Percentiles rank a stretch among this genome's conserved stretches.
Conservation (phyloP, 2,888 invertebrate species). For the Mythimna vitellina region DNA sequence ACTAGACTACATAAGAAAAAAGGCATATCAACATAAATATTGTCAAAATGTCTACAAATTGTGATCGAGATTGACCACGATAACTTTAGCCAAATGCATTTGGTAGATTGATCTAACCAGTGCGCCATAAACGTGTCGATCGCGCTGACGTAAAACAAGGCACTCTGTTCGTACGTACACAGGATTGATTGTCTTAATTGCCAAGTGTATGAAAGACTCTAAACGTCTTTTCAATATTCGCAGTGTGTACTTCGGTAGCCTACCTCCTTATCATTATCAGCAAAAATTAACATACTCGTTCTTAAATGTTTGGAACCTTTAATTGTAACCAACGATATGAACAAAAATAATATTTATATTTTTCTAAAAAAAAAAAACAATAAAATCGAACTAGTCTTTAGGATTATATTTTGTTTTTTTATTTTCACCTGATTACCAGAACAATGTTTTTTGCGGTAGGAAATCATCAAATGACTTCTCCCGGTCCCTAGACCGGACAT, state of each 20-base stretch:
- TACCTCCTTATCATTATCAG: background rate
- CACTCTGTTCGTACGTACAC: background rate
- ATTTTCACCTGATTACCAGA: background rate
- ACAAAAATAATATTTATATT: slow-evolving; percentile 59
- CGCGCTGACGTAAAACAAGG: too few relatives aligned
- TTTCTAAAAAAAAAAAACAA: slow-evolving; percentile 54
- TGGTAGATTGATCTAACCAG: background rate
- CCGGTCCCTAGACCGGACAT: too few relatives aligned
- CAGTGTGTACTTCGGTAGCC: slow-evolving; percentile 1
- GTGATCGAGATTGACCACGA: slow-evolving; percentile 16
- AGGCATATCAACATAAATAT: too few relatives aligned
- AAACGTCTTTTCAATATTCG: background rate
- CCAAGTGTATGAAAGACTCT: background rate
- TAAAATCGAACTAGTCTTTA: slow-evolving; percentile 67
- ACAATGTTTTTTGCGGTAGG: too few relatives aligned
- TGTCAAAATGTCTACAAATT: background rate
- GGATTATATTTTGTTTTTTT: slow-evolving; percentile 46
- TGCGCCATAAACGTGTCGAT: background rate
- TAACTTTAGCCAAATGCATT: background rate
- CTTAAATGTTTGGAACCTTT: slow-evolving; percentile 22
- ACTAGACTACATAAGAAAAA: too few relatives aligned
- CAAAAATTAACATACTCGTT: slow-evolving; percentile 5
- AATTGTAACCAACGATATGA: slow-evolving; percentile 33
- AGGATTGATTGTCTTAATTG: background rate
- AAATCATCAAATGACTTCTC: too few relatives aligned